A percentile compares a stretch with the other conserved stretches of the same genome.
These are phyloP conservation scores for Triplophysa dalaica DNA, from an alignment of 2,113 vertebrate species.

Conservation along the genomic window DNA sequence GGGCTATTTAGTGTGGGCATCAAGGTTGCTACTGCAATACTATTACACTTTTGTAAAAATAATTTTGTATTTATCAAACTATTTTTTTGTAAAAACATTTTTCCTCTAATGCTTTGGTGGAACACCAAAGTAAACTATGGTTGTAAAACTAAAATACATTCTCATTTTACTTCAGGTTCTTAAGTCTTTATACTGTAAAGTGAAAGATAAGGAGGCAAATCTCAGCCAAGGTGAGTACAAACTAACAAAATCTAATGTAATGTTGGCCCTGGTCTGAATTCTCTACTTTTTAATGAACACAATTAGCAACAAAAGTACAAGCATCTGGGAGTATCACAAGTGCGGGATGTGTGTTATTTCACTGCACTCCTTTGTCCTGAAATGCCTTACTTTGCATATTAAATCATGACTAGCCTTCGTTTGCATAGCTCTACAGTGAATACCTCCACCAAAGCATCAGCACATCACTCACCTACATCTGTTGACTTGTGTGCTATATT, in stretches of 20 bases:
- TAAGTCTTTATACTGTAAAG: no score
- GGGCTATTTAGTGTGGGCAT: no score
- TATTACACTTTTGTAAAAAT: no score
- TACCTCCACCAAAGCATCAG: slow-evolving; percentile 6
- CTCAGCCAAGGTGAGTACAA: not conserved
- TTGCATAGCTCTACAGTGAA: not conserved
- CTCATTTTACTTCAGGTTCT: no score
- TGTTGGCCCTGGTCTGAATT: slow-evolving; percentile 2
- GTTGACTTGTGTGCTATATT: slow-evolving; percentile 28
- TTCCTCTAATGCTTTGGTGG: no score
- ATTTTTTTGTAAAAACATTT: no score
- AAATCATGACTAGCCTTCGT: slow-evolving; percentile 21
- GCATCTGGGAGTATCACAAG: not conserved
- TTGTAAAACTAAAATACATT: no score
- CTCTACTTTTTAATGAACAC: slow-evolving; percentile 1
- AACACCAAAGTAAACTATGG: no score
- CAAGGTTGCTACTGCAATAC: no score
- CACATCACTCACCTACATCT: slow-evolving; percentile 22
- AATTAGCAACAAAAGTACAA: slow-evolving; percentile 11
- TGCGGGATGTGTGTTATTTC: slow-evolving; percentile 2
- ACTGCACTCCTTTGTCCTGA: not conserved
- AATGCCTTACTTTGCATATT: slow-evolving; percentile 7
- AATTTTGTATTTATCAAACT: no score
- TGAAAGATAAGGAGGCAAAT: no score
- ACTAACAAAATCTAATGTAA: not conserved